phyloP scores from a whole-genome alignment of 23 tunicate genomes.

The Aplidium turbinatum region DNA sequence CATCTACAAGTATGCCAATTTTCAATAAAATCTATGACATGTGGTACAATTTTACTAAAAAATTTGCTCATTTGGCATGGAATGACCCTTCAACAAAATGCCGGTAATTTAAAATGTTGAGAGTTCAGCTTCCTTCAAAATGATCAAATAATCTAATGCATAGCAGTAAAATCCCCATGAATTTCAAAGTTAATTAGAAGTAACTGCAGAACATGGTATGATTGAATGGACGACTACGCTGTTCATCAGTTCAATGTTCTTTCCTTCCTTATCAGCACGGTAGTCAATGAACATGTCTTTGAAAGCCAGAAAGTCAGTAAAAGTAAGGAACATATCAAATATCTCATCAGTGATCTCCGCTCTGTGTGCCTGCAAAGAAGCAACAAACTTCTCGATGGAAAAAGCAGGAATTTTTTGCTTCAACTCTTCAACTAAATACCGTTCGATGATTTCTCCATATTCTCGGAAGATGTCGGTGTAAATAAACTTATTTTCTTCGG shows the following conservation, averaged over 20 bases:
- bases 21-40: too few species aligned
- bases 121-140: too few species aligned
- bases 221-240: conserved; percentile 69
- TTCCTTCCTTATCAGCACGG: conserved; percentile 83
- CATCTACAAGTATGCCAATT: too few species aligned
- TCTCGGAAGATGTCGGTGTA: conserved; percentile 90
- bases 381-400: conserved; percentile 72
- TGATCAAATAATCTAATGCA: too few species aligned
- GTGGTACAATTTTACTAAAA: too few species aligned
- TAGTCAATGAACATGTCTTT: conserved; percentile 91
- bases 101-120: too few species aligned
- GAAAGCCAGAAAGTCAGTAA: conserved; percentile 83
- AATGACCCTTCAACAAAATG: too few species aligned
- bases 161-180: too few species aligned
- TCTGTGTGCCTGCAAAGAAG: conserved; percentile 66
- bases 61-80: too few species aligned
- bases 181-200: too few species aligned
- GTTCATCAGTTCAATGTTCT: conserved; percentile 54
- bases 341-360: conserved; percentile 87
- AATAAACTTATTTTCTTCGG: conserved; percentile 88
- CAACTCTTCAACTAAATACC: conserved; percentile 54
- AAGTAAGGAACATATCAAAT: conserved; percentile 85
- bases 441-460: conserved; percentile 70
- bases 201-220: neutral
- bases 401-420: conserved; percentile 59